Evolutionary conservation across 2,113 vertebrate genomes (phyloP), one percentile per base, ranked within the genome.

Genomic region (Microcebus jonahi): DNA sequence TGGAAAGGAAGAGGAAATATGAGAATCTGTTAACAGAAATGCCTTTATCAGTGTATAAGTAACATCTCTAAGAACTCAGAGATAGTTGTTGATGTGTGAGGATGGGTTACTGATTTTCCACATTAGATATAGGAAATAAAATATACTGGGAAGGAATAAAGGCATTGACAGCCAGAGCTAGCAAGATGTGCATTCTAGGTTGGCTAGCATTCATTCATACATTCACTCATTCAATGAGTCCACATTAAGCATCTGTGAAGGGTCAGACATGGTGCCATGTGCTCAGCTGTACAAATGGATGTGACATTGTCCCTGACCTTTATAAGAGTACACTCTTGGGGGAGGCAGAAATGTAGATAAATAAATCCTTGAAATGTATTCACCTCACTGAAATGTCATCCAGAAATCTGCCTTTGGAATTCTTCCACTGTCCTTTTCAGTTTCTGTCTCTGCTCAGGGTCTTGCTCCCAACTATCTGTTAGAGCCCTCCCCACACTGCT

Each of bases 1-100:
- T 48, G 36, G 27, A 91, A 80, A 91, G 50, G 45, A 42, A 63
- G 90, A 63, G 50, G 68, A 73, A 90, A 10, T 25, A 8, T 9
- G 82, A 88, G 70, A 94, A 84, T 85, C 29, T 50, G 45, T 48
- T 73, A 93, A 67, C 21, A 91, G 76, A 91, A 90, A 88, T 83
- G 63, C 71, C 20, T 81, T 55, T 63, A 21, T 36, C 15, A 21
- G 20, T 25, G 3, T 82, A 2, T 63, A 81, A 92, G 36, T 42
- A 80, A 36, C 8, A 34, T 73, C 20, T 91, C 36, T 91, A 42
- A 91, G 71, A 94, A 94, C 50, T 45, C 73, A 86, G 73, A 83
- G 73, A 25, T 63, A 80, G 12, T 27, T 85, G 12, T 34, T 80
- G 50, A 83, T 65, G 17, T 3, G 3, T 68, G 71, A 95, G 86